Evolutionary conservation across 1,140 invertebrate genomes (phyloP).

Genomic region (Leptinotarsa lineolata): DNA sequence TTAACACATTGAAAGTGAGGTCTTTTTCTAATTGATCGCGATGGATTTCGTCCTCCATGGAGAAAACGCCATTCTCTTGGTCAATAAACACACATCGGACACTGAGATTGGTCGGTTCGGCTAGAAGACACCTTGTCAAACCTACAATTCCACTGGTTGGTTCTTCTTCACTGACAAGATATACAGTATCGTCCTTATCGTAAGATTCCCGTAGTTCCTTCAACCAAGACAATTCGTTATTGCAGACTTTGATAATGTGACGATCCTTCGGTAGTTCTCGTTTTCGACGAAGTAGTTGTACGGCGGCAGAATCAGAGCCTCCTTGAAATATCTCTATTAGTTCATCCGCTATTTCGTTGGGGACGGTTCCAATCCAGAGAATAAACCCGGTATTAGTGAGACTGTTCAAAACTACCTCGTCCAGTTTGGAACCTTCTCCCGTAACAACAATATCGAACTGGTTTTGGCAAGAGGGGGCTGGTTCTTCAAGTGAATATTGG

Average conservation of each 20-base stretch:
- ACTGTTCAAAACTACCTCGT: too few species aligned
- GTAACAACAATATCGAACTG: too few species aligned
- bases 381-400: too few species aligned
- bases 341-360: too few species aligned
- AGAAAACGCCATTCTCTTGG: constrained; percentile 56
- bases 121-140: constrained; percentile 80
- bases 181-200: too few species aligned
- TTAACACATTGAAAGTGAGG: constrained; percentile 70
- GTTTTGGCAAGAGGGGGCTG: too few species aligned
- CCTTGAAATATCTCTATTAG: too few species aligned
- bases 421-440: too few species aligned
- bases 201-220: constrained; percentile 68
- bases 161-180: constrained; percentile 60
- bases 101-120: background rate
- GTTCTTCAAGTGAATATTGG: too few species aligned
- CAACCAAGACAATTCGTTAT: constrained; percentile 80
- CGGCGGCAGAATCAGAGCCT: background rate
- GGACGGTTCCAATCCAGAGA: too few species aligned
- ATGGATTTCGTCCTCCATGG: background rate
- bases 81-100: constrained; percentile 68
- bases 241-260: constrained; percentile 64
- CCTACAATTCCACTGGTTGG: constrained; percentile 79
- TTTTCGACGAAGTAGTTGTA: constrained; percentile 5
- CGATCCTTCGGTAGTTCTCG: constrained; percentile 34
- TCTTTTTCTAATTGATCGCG: constrained; percentile 58